Evolutionary conservation across 2,797 vertebrate genomes (phyloP), one percentile per base, ranked within the genome.

Genomic region (Diplodus sargus): DNA sequence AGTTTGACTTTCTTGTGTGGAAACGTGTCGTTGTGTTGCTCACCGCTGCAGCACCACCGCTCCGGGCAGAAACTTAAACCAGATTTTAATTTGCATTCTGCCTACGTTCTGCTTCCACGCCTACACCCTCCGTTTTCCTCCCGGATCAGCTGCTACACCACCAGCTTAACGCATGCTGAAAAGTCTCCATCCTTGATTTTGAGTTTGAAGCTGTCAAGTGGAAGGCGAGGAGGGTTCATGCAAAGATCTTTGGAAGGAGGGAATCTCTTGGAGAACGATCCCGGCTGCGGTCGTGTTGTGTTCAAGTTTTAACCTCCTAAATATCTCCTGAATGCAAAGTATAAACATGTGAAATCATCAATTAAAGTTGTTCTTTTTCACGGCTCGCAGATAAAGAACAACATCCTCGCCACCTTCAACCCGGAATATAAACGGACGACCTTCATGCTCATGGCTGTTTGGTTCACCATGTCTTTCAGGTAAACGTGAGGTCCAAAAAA

Each of bases 391-490:
- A 97, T 99, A 48, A 95, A 96, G 95, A 94, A 92, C 49, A 99
- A 99, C 79, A 96, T 99, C 76, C 91, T 97, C 20, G 96, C 97
- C 74, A 96, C 97, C 89, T 99, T 99, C 43, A 93, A 86, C 2
- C 97, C 97, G 0, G 96, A 98, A 77, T 99, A 97, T 72, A 96
- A 97, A 15, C 95, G 97, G 12, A 96, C 96, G 4, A 99, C 97
- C 0, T 95, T 97, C 60, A 98, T 98, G 97, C 97, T 99, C 95
- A 98, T 99, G 97, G 98, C 97, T 0, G 97, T 99, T 25, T 99
- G 98, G 98, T 99, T 99, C 89, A 97, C 96, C 87, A 99, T 99
- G 97, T 98, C 97, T 1, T 99, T 99, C 96, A 99, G 98, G 98
- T 99, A 93, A 90, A 60, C n/a, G 45, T 25, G 51, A 47, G 18